These are phyloP conservation scores for Haplotaxodon microlepis DNA, from an alignment of 2,113 vertebrate genomes.

Conservation along the genomic window DNA sequence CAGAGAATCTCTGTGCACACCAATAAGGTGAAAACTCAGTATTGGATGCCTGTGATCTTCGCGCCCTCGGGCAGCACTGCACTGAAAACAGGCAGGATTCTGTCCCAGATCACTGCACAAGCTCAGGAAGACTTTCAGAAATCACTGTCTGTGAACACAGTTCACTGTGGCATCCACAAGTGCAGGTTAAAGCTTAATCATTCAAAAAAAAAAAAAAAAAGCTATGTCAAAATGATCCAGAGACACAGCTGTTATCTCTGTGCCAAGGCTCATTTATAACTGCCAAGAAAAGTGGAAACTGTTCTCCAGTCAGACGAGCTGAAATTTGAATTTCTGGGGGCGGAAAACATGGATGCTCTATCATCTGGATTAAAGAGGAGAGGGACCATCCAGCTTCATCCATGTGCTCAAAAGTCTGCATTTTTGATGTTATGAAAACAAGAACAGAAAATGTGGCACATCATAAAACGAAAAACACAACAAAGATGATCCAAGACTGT, in stretches of 20 bases:
- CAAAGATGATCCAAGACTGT: neutral
- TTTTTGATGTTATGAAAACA: neutral
- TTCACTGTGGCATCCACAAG: neutral
- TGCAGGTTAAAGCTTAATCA: neutral
- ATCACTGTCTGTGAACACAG: neutral
- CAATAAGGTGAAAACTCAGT: neutral
- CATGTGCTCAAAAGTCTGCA: neutral
- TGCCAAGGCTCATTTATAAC: neutral
- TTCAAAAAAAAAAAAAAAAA: neutral
- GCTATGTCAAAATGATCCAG: neutral
- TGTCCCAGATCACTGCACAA: neutral
- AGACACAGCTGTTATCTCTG: neutral
- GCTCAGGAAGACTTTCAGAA: neutral
- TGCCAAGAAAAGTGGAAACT: neutral
- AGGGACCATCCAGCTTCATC: neutral
- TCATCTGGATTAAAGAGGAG: neutral
- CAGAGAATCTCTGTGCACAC: neutral
- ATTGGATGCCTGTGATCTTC: neutral
- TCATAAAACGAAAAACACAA: neutral
- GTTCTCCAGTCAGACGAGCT: neutral
- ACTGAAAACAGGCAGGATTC: neutral
- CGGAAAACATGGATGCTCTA: neutral
- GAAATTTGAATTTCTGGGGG: neutral
- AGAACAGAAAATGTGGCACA: neutral
- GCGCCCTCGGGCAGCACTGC: neutral